Evolutionary conservation across 1,140 invertebrate species (phyloP), one percentile per base, ranked within the genome.

Genomic region (Ceratina japonica): DNA sequence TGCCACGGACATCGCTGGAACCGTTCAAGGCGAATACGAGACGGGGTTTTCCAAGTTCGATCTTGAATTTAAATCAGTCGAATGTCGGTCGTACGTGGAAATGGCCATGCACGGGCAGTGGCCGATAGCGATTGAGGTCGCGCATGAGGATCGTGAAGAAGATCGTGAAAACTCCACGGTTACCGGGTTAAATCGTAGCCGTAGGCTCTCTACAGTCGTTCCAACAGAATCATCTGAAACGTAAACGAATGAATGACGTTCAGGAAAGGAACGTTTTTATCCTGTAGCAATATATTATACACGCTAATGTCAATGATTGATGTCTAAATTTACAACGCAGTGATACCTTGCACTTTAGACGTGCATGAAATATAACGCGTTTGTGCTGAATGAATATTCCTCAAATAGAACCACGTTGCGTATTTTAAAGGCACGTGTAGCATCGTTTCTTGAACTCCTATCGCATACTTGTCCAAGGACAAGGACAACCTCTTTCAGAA

Each of bases 71-170:
- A 52, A 79, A 65, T 73, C 71, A 15, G 72, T 16, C 77, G 72
- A 84, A 76, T 72, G 81, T 80, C 66, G 81, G 76, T 22, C 58
- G 44, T 64, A 49, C 52, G 24, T 69, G 49, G 61, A 37, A 75
- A 85, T 81, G 69, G 58, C 22, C 69, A 68, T 63, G 80, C 69
- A 56, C 69, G 52, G 78, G 62, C 54, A 76, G 58, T 49, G 75
- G 31, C 62, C 61, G 79, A 80, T 81, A 86, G 84, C 70, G 73
- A 86, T 86, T 79, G 68, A 84, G 85, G 85, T 76, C 85, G 75
- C 37, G 72, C 64, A 73, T 79, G 75, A 83, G 69, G 27, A 59
- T 72, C 68, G 56, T 51, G 56, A 74, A 56, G 65, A 59, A 70
- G 78, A 86, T 83, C 85, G 59, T 79, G 85, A 79, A 86, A 86